Evolutionary conservation across 2,888 invertebrate genomes (phyloP).

Genomic region (Anthophora plumipes): DNA sequence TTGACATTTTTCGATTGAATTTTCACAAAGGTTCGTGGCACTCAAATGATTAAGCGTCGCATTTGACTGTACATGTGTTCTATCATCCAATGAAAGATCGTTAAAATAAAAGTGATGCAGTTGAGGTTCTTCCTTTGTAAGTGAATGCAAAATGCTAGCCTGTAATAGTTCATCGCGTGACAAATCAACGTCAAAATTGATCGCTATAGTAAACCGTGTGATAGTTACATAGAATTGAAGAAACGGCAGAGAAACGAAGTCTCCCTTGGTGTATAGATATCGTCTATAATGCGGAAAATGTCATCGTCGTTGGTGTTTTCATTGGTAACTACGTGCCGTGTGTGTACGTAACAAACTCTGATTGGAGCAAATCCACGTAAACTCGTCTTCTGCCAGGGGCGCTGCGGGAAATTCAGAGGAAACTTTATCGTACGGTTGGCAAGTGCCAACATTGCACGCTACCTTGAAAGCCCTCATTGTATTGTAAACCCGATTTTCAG

Average conservation of each 20-base stretch:
- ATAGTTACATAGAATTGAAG: not conserved
- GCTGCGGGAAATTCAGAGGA: slow-evolving; percentile 60
- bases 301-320: slow-evolving; percentile 47
- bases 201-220: not conserved
- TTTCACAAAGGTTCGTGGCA: no score
- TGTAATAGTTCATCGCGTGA: not conserved
- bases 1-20: no score
- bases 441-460: slow-evolving; percentile 58
- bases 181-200: not conserved
- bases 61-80: no score
- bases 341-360: slow-evolving; percentile 64
- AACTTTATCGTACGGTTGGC: slow-evolving; percentile 62
- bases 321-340: slow-evolving; percentile 48
- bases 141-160: not conserved
- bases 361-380: slow-evolving; percentile 66
- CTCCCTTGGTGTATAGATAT: not conserved
- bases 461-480: slow-evolving; percentile 54
- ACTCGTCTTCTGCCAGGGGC: slow-evolving; percentile 56
- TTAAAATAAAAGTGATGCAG: no score
- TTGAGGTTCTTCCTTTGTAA: no score
- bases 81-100: no score
- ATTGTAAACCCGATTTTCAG: slow-evolving; percentile 61
- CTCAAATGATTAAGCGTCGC: no score
- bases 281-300: slow-evolving; percentile 14
- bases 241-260: not conserved